A percentile compares a stretch with the other conserved stretches of the same genome.
Conservation (phyloP, 2,888 invertebrate genomes). For the Argyresthia goedartella region DNA sequence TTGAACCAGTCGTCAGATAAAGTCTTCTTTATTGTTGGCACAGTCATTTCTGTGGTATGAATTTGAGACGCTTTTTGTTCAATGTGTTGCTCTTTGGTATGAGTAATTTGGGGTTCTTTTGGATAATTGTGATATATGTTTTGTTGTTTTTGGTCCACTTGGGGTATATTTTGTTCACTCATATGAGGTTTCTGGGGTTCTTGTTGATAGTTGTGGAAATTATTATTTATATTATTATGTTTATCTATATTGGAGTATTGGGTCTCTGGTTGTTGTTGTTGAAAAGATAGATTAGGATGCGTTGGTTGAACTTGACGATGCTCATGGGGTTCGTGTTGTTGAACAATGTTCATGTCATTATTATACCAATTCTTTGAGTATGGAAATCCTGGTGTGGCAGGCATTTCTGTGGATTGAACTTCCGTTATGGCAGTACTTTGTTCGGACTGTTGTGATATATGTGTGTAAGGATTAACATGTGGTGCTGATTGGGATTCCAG, state of each 20-base stretch:
- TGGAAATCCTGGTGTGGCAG: neutral
- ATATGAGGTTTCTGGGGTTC: neutral
- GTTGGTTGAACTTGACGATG: too few relatives aligned
- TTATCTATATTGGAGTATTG: neutral
- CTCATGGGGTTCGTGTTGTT: neutral
- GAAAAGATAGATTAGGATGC: too few relatives aligned
- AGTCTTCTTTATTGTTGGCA: neutral
- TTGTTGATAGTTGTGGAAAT: neutral
- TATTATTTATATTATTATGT: neutral
- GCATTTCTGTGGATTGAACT: neutral
- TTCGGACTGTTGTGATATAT: neutral
- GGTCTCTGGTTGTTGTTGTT: too few relatives aligned
- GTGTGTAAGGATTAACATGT: neutral
- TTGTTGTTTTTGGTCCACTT: neutral
- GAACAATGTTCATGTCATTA: neutral
- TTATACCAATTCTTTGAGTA: constrained; percentile 1
- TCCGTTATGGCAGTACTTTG: neutral
- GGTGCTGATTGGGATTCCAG: neutral
- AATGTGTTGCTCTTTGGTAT: neutral
- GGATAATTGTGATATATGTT: neutral
- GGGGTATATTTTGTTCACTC: neutral
- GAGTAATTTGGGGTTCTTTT: neutral
- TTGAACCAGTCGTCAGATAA: neutral
- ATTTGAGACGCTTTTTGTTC: neutral
- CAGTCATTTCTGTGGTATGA: neutral